Evolutionary conservation across 2,888 invertebrate genomes (phyloP).

Genomic region (Deilephila elpenor): DNA sequence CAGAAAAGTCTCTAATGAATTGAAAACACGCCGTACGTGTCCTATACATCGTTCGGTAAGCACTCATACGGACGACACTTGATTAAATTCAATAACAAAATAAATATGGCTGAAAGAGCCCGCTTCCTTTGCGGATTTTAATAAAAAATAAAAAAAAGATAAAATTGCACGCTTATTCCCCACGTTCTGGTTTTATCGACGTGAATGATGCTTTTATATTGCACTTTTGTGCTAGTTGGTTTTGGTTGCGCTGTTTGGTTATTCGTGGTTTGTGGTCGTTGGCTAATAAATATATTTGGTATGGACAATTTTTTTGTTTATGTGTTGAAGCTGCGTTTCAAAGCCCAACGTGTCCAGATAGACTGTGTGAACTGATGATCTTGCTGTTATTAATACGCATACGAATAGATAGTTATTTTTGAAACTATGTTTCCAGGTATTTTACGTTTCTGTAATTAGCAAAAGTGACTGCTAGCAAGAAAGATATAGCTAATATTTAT

Average conservation of each 20-base stretch:
- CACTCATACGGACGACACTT: slow-evolving; percentile 70
- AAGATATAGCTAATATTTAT: no score
- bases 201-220: slow-evolving; percentile 18
- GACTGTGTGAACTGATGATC: no score
- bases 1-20: slow-evolving; percentile 35
- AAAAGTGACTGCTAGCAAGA: no score
- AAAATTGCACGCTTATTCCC: slow-evolving; percentile 10
- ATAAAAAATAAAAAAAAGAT: slow-evolving; percentile 8
- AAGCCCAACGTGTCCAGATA: no score
- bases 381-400: neutral
- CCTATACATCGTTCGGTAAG: slow-evolving; percentile 57
- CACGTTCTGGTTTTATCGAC: slow-evolving; percentile 9
- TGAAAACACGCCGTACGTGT: slow-evolving; percentile 38
- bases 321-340: neutral
- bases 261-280: neutral
- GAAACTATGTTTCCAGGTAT: no score
- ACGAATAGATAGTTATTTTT: no score
- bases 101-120: slow-evolving; percentile 33
- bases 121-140: slow-evolving; percentile 10
- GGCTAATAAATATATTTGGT: neutral
- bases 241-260: slow-evolving; percentile 3
- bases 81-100: slow-evolving; percentile 62
- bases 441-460: no score
- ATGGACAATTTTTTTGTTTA: neutral
- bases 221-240: slow-evolving; percentile 1